phyloP scores from a whole-genome alignment of 2,888 invertebrate species.

The Cantharis flavilabris region DNA sequence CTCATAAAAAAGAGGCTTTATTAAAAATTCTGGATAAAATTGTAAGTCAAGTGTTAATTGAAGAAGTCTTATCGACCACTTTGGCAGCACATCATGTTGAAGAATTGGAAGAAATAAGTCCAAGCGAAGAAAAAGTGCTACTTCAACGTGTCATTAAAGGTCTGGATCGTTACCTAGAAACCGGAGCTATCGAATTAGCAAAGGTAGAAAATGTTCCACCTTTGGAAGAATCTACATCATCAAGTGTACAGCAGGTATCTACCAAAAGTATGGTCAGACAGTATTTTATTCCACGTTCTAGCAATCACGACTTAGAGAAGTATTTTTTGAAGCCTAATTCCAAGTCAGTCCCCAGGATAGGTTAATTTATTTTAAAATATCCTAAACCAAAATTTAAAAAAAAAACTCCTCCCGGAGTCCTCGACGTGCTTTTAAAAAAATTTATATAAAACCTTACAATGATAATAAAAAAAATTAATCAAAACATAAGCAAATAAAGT shows the following conservation, averaged over 20 bases:
- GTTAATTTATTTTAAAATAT: no score
- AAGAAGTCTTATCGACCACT: neutral
- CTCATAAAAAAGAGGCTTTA: neutral
- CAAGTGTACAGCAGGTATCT: neutral
- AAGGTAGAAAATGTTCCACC: constrained; percentile 38
- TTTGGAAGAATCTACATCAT: neutral
- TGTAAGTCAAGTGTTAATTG: neutral
- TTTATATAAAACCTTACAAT: neutral
- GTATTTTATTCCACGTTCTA: no score
- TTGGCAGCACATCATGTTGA: neutral
- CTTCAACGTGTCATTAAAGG: neutral
- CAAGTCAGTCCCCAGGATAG: no score
- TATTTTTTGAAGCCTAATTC: no score
- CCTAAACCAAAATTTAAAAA: no score
- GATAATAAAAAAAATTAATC: neutral
- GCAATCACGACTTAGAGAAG: no score
- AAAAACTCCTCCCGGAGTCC: no score
- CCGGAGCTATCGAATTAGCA: constrained; percentile 35
- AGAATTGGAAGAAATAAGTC: neutral
- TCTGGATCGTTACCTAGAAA: neutral
- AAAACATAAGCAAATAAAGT: neutral
- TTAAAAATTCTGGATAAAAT: neutral
- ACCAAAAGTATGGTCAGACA: no score
- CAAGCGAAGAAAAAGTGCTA: neutral
- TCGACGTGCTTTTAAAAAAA: neutral